A percentile compares a stretch with the other conserved stretches of the same genome.
These are phyloP conservation scores for Epinotia brunnichana DNA, from an alignment of 2,888 invertebrate species.

Conservation along the genomic window DNA sequence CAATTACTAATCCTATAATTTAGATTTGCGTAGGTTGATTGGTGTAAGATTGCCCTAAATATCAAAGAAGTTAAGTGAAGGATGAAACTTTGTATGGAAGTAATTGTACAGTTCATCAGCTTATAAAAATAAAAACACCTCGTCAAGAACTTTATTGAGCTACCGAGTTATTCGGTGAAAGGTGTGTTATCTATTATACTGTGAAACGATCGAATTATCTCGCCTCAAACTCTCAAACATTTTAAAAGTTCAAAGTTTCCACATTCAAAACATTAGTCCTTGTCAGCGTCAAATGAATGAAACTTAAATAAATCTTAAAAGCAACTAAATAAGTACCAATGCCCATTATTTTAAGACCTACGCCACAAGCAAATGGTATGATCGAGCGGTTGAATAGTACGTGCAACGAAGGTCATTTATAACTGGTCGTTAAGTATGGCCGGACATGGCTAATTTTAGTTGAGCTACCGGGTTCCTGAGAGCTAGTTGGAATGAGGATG, in stretches of 20 bases:
- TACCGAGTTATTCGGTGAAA: not conserved
- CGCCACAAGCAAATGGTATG: not conserved
- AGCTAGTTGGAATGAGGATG: constrained; percentile 26
- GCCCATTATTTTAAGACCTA: constrained; percentile 23
- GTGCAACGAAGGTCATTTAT: constrained; percentile 16
- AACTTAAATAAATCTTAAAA: constrained; percentile 42
- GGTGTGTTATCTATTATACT: not conserved
- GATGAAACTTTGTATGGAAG: no score
- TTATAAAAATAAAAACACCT: not conserved
- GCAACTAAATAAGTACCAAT: constrained; percentile 19
- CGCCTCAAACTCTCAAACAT: constrained; percentile 13
- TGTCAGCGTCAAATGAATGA: constrained; percentile 49
- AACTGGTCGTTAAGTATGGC: constrained; percentile 49
- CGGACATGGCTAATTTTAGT: constrained; percentile 46
- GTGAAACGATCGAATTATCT: constrained; percentile 12
- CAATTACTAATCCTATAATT: no score
- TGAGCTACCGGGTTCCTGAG: constrained; percentile 36
- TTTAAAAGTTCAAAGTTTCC: constrained; percentile 32
- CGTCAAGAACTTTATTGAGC: not conserved
- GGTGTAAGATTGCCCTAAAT: not conserved
- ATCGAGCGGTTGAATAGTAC: not conserved
- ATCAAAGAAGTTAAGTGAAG: not conserved
- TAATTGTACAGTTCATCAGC: no score
- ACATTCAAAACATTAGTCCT: constrained; percentile 50
- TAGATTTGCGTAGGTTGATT: no score